phyloP scores from a whole-genome alignment of 1,140 invertebrate genomes.

The Trigoniulus corallinus region DNA sequence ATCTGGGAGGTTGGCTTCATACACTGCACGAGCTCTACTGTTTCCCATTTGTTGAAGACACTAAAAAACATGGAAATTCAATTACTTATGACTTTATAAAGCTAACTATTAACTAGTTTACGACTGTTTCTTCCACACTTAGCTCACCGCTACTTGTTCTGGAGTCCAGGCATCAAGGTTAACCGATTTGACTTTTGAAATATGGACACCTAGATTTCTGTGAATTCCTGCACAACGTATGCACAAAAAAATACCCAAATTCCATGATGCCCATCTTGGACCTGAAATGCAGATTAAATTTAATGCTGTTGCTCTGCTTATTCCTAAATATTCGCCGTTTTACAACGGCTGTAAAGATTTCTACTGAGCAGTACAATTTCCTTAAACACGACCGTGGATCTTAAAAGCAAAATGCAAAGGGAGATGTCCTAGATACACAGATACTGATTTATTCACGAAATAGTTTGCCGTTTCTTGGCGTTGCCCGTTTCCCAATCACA shows the following conservation, averaged over 20 bases:
- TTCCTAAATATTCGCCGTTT: too few species aligned
- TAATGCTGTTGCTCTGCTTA: too few species aligned
- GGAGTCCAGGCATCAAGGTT: conserved; percentile 97
- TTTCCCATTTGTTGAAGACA: conserved; percentile 96
- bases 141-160: conserved; percentile 76
- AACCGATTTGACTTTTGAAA: conserved; percentile 94
- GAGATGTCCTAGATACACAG: too few species aligned
- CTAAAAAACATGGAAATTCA: conserved; percentile 27
- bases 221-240: conserved; percentile 97
- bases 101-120: not conserved
- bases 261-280: conserved; percentile 98
- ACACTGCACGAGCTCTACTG: conserved; percentile 85
- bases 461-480: too few species aligned
- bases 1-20: conserved; percentile 93
- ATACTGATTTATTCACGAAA: too few species aligned
- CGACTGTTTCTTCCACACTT: not conserved
- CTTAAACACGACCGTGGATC: too few species aligned
- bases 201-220: conserved; percentile 91
- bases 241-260: conserved; percentile 92
- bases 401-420: too few species aligned
- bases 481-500: too few species aligned
- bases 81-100: conserved; percentile 1
- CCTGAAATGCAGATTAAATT: conserved; percentile 36
- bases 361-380: too few species aligned
- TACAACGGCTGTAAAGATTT: too few species aligned